Conservation (phyloP, 1,140 invertebrate genomes). For the Rhagoletis zephyria region DNA sequence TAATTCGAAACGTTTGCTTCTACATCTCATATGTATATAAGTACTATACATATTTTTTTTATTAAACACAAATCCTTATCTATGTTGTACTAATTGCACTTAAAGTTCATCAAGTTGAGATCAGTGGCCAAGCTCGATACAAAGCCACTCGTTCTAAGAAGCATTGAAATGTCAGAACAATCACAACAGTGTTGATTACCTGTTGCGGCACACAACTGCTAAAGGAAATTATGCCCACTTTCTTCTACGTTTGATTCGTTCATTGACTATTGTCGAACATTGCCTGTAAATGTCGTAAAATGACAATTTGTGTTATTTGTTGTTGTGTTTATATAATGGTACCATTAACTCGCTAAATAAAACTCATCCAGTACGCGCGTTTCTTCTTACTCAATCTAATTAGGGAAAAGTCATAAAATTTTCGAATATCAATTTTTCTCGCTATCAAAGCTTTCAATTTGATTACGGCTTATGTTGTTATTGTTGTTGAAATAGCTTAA, state of each 20-base stretch:
- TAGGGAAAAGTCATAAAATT: conserved; percentile 38
- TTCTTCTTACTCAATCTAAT: not conserved
- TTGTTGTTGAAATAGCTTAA: not conserved
- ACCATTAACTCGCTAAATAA: conserved; percentile 30
- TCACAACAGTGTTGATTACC: not conserved
- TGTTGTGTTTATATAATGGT: conserved; percentile 26
- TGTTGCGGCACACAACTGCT: not conserved
- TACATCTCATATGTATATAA: not conserved
- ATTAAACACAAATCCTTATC: conserved; percentile 12
- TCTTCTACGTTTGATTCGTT: not conserved
- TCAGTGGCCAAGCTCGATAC: not conserved
- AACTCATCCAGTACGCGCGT: conserved; percentile 2
- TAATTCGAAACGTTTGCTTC: not conserved
- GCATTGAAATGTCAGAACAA: not conserved
- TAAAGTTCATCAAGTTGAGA: conserved; percentile 23
- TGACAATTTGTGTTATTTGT: not conserved
- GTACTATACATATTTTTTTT: not conserved
- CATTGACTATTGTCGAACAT: not conserved
- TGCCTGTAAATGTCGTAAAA: not conserved
- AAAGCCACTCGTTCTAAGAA: not conserved
- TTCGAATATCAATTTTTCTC: conserved; percentile 38
- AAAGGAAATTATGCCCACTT: not conserved
- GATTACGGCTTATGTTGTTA: not conserved
- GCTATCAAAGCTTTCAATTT: not conserved
- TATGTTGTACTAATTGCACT: not conserved